phyloP scores from a whole-genome alignment of 2,888 invertebrate genomes.

The Eremobia ochroleuca region DNA sequence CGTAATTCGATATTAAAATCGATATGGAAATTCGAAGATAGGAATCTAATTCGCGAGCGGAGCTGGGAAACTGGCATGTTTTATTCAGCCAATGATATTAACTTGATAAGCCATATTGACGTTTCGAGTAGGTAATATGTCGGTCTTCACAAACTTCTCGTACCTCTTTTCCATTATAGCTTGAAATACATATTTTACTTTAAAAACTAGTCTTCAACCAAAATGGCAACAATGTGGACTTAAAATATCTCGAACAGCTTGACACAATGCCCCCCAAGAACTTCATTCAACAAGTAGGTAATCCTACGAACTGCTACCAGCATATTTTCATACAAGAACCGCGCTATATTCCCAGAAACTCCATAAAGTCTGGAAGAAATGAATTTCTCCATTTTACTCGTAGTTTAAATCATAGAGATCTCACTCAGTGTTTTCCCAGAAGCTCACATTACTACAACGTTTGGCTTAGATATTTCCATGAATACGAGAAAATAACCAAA shows the following conservation, averaged over 20 bases:
- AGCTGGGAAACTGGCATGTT: constrained; percentile 33
- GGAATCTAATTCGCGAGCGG: constrained; percentile 51
- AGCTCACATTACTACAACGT: constrained; percentile 7
- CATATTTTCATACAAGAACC: constrained; percentile 17
- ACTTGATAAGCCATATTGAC: constrained; percentile 43
- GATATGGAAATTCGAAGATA: constrained; percentile 55
- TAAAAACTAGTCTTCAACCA: background rate
- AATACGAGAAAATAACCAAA: constrained; percentile 22
- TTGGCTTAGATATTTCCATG: constrained; percentile 1
- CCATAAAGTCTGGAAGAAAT: constrained; percentile 15
- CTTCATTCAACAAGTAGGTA: constrained; percentile 25
- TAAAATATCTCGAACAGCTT: constrained; percentile 9
- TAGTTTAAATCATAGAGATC: constrained; percentile 1
- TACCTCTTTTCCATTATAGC: background rate
- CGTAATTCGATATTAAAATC: constrained; percentile 57
- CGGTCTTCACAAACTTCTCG: background rate
- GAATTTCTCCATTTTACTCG: background rate
- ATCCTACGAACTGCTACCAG: constrained; percentile 1
- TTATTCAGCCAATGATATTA: constrained; percentile 25
- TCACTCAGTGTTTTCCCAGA: constrained; percentile 1
- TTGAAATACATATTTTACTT: background rate
- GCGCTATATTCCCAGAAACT: constrained; percentile 28
- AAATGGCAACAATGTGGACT: background rate
- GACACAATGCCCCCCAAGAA: constrained; percentile 19
- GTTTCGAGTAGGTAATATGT: constrained; percentile 19